phyloP scores from a whole-genome alignment of 2,113 vertebrate genomes.

The Diphyllodes magnificus region DNA sequence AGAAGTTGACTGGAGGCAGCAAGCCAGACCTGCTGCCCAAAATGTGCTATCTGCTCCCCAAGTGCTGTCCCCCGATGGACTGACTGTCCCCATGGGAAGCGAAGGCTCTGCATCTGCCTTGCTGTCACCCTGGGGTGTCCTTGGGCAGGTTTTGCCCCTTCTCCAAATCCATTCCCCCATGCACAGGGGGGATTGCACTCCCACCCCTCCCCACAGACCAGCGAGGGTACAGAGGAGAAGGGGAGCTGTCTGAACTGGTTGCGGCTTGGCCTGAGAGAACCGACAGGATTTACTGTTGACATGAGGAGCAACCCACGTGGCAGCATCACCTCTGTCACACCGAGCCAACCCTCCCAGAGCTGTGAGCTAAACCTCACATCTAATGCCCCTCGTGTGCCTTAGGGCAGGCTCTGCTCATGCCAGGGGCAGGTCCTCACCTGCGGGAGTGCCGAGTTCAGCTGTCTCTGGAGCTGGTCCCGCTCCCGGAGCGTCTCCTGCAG shows the following conservation, averaged over 20 bases:
- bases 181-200: fast-evolving
- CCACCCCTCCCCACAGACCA: not conserved
- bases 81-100: fast-evolving
- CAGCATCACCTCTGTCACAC: not conserved
- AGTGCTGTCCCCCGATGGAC: fast-evolving
- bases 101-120: fast-evolving
- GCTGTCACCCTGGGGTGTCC: not conserved
- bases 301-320: fast-evolving
- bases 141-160: not conserved
- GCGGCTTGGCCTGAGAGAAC: not conserved
- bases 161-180: not conserved
- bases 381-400: fast-evolving
- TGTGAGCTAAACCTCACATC: not conserved
- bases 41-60: not conserved
- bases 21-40: not conserved
- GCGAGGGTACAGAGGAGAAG: fast-evolving
- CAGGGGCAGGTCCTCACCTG: slow-evolving; percentile 78
- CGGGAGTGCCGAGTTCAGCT: slow-evolving; percentile 90
- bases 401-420: not conserved
- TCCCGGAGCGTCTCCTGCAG: slow-evolving; percentile 93
- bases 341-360: not conserved
- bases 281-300: fast-evolving
- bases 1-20: not conserved
- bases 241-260: not conserved
- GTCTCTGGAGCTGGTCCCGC: slow-evolving; percentile 92